phyloP scores from a whole-genome alignment of 2,888 invertebrate genomes.

The Caenorhabditis zanzibari region DNA sequence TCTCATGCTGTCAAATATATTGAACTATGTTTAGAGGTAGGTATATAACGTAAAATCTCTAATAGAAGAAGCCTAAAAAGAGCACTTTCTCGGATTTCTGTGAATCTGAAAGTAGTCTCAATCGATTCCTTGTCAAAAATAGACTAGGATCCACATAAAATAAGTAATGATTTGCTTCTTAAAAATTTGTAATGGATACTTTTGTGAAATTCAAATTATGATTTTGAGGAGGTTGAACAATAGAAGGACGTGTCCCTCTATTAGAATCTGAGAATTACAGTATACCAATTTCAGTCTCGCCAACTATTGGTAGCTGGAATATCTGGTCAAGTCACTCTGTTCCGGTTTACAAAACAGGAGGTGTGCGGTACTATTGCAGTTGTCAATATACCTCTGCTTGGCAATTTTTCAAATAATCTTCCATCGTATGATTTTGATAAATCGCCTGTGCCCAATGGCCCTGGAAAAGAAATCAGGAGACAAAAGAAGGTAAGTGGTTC shows the following conservation, averaged over 20 bases:
- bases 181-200: too few species aligned
- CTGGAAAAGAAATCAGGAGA: constrained; percentile 69
- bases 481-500: constrained; percentile 66
- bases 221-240: too few species aligned
- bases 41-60: too few species aligned
- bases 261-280: background rate
- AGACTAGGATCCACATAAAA: too few species aligned
- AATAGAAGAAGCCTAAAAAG: too few species aligned
- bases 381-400: constrained; percentile 79
- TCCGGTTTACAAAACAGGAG: constrained; percentile 96
- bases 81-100: background rate
- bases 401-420: constrained; percentile 36
- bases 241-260: too few species aligned
- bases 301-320: constrained; percentile 93
- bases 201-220: too few species aligned
- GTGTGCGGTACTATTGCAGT: constrained; percentile 88
- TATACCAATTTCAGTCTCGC: constrained; percentile 87
- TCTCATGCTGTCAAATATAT: constrained; percentile 79
- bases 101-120: too few species aligned
- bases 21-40: constrained; percentile 89
- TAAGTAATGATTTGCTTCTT: too few species aligned
- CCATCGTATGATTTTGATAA: constrained; percentile 47
- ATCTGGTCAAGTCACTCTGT: constrained; percentile 94
- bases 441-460: constrained; percentile 50
- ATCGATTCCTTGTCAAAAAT: too few species aligned